A percentile compares a stretch with the other conserved stretches of the same genome.
These are phyloP conservation scores for Hirtodrosophila cameraria DNA, from an alignment of 2,888 invertebrate genomes.

Conservation along the genomic window DNA sequence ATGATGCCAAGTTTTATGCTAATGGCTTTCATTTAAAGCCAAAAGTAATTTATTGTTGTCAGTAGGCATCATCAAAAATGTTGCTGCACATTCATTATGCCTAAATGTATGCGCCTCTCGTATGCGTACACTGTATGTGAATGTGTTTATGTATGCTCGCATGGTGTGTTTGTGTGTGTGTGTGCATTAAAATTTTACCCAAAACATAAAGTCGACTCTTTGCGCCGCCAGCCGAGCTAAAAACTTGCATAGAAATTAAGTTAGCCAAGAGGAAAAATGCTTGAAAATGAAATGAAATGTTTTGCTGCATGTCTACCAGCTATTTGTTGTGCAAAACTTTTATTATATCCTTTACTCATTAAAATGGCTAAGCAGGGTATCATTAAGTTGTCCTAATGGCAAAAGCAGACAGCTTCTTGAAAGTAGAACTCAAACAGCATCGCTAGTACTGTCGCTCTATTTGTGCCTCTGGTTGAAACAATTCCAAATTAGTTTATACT, in stretches of 20 bases:
- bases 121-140: neutral
- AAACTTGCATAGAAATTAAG: slow-evolving; percentile 76
- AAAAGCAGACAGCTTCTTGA: neutral
- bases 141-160: slow-evolving; percentile 6
- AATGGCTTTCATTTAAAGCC: slow-evolving; percentile 80
- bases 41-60: slow-evolving; percentile 81
- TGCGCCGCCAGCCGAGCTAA: slow-evolving; percentile 31
- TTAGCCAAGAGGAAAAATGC: slow-evolving; percentile 65
- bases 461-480: too few relatives aligned
- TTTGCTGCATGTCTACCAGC: slow-evolving; percentile 37
- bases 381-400: neutral
- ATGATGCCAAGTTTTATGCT: slow-evolving; percentile 80
- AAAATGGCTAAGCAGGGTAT: neutral
- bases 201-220: slow-evolving; percentile 62
- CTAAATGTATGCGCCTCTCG: slow-evolving; percentile 57
- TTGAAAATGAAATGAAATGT: slow-evolving; percentile 53
- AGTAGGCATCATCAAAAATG: slow-evolving; percentile 80
- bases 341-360: slow-evolving; percentile 12
- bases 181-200: slow-evolving; percentile 74
- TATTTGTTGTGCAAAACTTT: slow-evolving; percentile 37
- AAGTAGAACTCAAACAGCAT: too few relatives aligned
- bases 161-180: slow-evolving; percentile 26
- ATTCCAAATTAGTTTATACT: too few relatives aligned
- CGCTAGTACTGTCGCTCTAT: too few relatives aligned
- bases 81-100: slow-evolving; percentile 81